A percentile compares a stretch with the other conserved stretches of the same genome.
phyloP scores from a whole-genome alignment of 2,888 invertebrate species.

The Amphipyra tragopoginis region DNA sequence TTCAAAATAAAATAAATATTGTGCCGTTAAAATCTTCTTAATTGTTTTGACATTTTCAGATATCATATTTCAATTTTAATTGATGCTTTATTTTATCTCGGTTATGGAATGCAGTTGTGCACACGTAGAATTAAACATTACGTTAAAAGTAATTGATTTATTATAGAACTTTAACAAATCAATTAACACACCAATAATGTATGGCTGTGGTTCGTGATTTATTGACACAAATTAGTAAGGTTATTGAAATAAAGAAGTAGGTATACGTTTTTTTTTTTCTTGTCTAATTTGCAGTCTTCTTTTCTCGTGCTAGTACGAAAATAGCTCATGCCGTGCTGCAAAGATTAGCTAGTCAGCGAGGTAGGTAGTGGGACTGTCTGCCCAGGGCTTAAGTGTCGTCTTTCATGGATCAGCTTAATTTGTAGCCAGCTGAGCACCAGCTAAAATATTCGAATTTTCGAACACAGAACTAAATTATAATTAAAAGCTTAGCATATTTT shows the following conservation, averaged over 20 bases:
- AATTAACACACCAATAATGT: slow-evolving; percentile 29
- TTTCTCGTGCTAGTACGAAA: too few relatives aligned
- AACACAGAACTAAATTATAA: too few relatives aligned
- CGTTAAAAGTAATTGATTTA: slow-evolving; percentile 40
- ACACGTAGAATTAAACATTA: slow-evolving; percentile 16
- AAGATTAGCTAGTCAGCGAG: too few relatives aligned
- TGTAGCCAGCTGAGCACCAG: too few relatives aligned
- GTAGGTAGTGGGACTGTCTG: too few relatives aligned
- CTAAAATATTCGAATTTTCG: too few relatives aligned
- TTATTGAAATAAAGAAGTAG: too few relatives aligned
- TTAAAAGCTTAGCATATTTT: too few relatives aligned
- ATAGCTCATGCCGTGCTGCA: too few relatives aligned
- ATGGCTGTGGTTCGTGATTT: slow-evolving; percentile 21
- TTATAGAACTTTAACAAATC: slow-evolving; percentile 23
- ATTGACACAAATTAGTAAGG: slow-evolving; percentile 15
- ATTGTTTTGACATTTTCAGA: slow-evolving; percentile 1
- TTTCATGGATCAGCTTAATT: too few relatives aligned
- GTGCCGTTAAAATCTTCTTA: background rate
- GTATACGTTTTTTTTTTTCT: background rate
- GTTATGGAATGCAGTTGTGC: slow-evolving; percentile 6
- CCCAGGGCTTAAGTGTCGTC: too few relatives aligned
- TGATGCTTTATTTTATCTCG: background rate
- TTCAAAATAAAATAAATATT: slow-evolving; percentile 3
- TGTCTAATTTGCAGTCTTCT: background rate
- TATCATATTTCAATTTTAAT: slow-evolving; percentile 22